Conservation (phyloP, 2,888 invertebrate species). For the Drosophila monieri region DNA sequence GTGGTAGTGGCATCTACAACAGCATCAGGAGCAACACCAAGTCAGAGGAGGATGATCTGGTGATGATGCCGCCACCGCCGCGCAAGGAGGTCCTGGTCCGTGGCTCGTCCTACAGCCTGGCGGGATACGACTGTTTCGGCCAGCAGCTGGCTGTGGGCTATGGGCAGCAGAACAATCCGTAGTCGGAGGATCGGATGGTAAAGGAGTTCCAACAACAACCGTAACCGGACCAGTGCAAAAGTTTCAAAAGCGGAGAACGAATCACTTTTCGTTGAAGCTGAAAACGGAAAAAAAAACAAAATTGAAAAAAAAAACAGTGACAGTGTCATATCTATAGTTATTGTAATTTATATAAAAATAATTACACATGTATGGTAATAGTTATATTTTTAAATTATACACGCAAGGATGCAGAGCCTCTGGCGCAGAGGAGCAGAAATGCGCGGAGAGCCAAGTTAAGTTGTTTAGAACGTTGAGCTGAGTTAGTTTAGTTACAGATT, state of each 20-base stretch:
- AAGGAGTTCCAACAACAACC: constrained; percentile 26
- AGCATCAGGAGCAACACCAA: constrained; percentile 55
- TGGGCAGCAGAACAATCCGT: constrained; percentile 48
- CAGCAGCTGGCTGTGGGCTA: constrained; percentile 59
- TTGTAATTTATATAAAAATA: constrained; percentile 59
- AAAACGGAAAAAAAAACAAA: not conserved
- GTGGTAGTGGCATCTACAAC: constrained; percentile 49
- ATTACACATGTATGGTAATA: constrained; percentile 51
- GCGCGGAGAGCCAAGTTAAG: constrained; percentile 31
- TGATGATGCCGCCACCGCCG: constrained; percentile 77
- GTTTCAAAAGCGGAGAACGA: constrained; percentile 49
- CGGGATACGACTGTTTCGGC: constrained; percentile 65
- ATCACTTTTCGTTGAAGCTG: constrained; percentile 38
- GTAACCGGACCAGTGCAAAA: constrained; percentile 73
- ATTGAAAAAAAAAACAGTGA: constrained; percentile 51
- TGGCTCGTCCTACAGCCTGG: constrained; percentile 21
- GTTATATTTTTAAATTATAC: constrained; percentile 71
- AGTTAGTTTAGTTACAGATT: constrained; percentile 70
- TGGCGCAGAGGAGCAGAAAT: not conserved
- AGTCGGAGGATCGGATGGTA: not conserved
- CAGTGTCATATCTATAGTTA: constrained; percentile 81
- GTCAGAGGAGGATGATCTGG: constrained; percentile 60
- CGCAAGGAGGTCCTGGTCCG: constrained; percentile 51
- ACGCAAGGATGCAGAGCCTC: constrained; percentile 15
- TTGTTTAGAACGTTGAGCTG: constrained; percentile 67